These are phyloP conservation scores for Sebastes nivosus DNA, from an alignment of 2,797 vertebrate genomes.

Conservation along the genomic window DNA sequence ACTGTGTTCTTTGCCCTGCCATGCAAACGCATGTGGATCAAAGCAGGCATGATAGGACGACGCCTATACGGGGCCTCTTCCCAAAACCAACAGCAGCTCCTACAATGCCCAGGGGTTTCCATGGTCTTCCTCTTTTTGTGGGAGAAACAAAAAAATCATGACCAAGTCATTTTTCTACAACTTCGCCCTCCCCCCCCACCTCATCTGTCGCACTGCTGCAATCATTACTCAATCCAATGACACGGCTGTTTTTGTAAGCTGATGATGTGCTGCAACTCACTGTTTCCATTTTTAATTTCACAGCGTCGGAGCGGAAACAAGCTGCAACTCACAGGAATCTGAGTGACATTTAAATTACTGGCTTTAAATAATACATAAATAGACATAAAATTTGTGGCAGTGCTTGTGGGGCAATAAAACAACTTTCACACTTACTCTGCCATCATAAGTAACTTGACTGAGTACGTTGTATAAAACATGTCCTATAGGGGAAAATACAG, in stretches of 20 bases:
- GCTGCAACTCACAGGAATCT: not conserved
- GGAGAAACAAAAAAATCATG: slow-evolving; percentile 67
- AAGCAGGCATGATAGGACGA: slow-evolving; percentile 79
- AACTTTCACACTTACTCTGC: not conserved
- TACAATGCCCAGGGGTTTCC: slow-evolving; percentile 73
- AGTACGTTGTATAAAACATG: not conserved
- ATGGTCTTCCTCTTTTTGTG: slow-evolving; percentile 75
- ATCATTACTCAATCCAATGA: slow-evolving; percentile 46
- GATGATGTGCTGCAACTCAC: slow-evolving; percentile 11
- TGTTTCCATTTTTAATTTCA: slow-evolving; percentile 17
- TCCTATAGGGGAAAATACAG: slow-evolving; percentile 18
- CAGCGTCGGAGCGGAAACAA: not conserved
- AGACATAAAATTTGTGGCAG: not conserved
- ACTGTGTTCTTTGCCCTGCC: slow-evolving; percentile 83
- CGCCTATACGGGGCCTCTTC: slow-evolving; percentile 76
- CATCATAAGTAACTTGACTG: not conserved
- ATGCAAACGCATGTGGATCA: slow-evolving; percentile 83
- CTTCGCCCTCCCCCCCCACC: not conserved
- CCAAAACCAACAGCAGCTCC: slow-evolving; percentile 77
- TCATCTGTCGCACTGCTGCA: slow-evolving; percentile 31
- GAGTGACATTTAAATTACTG: slow-evolving; percentile 12
- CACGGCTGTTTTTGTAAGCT: slow-evolving; percentile 35
- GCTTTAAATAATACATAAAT: not conserved
- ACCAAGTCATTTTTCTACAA: slow-evolving; percentile 61
- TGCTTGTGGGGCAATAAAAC: not conserved